A percentile compares a stretch with the other conserved stretches of the same genome.
These are phyloP conservation scores for Apostichopus japonicus DNA, from an alignment of 35 echinoderm and acorn worm genomes.

Conservation along the genomic window DNA sequence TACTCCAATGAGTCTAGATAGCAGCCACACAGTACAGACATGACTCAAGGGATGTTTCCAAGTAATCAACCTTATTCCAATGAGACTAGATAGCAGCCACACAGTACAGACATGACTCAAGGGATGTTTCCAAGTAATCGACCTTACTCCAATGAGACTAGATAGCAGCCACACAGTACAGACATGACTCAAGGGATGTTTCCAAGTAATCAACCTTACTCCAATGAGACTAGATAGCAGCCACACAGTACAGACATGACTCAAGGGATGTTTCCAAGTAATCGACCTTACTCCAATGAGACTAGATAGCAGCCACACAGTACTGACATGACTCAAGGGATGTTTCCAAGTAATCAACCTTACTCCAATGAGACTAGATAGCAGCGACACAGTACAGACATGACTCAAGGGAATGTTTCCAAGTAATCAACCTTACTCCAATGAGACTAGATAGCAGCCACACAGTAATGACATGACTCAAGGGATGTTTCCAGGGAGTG, in stretches of 20 bases:
- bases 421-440: neutral
- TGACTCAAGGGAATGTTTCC: neutral
- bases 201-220: too few relatives aligned
- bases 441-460: neutral
- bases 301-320: constrained; percentile 71
- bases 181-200: too few relatives aligned
- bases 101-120: constrained; percentile 2
- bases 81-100: constrained; percentile 63
- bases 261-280: too few relatives aligned
- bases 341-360: neutral
- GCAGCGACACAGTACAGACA: constrained; percentile 75
- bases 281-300: too few relatives aligned
- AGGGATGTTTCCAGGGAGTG: too few relatives aligned
- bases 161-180: constrained; percentile 69
- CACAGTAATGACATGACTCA: too few relatives aligned
- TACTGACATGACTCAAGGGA: constrained; percentile 43
- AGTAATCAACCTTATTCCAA: too few relatives aligned
- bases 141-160: neutral
- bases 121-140: too few relatives aligned
- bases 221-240: constrained; percentile 52
- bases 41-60: too few relatives aligned
- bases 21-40: constrained; percentile 55
- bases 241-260: constrained; percentile 33
- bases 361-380: constrained; percentile 43
- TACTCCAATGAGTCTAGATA: constrained; percentile 31